Evolutionary conservation across 2,797 vertebrate genomes (phyloP).

Genomic region (Crenichthys baileyi): DNA sequence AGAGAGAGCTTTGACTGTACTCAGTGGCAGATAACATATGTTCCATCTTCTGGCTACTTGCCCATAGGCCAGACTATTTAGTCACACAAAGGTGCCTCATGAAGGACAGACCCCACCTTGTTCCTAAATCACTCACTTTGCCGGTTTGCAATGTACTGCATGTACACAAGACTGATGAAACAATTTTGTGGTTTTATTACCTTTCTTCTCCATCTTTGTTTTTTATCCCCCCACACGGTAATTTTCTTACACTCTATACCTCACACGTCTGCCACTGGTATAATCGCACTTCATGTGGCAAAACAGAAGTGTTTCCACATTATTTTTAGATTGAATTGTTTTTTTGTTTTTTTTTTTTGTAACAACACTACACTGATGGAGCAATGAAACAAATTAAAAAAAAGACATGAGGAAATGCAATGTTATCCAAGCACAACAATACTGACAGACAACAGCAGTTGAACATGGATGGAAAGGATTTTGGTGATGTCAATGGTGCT

Average conservation of each 20-base stretch:
- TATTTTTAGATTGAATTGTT: constrained; percentile 32
- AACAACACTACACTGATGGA: background rate
- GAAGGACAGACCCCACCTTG: constrained; percentile 14
- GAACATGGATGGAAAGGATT: background rate
- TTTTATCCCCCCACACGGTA: background rate
- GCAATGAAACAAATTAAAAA: background rate
- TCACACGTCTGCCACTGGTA: constrained; percentile 47
- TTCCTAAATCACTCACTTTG: constrained; percentile 17
- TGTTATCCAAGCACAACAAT: background rate
- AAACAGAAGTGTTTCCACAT: constrained; percentile 32
- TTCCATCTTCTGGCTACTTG: constrained; percentile 11
- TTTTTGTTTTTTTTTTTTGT: background rate
- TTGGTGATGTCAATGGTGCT: background rate
- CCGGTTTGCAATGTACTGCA: constrained; percentile 21
- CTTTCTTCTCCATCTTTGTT: constrained; percentile 21
- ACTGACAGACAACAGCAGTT: background rate
- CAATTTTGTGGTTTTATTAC: constrained; percentile 25
- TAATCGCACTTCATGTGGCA: constrained; percentile 53
- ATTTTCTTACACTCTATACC: constrained; percentile 35
- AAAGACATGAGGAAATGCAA: background rate
- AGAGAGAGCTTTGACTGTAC: constrained; percentile 17
- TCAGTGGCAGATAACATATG: constrained; percentile 53
- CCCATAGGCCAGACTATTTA: constrained; percentile 11
- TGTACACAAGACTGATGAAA: constrained; percentile 23
- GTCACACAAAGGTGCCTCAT: constrained; percentile 4